Evolutionary conservation across 2,113 vertebrate species (phyloP).

Genomic region (Colius striatus): DNA sequence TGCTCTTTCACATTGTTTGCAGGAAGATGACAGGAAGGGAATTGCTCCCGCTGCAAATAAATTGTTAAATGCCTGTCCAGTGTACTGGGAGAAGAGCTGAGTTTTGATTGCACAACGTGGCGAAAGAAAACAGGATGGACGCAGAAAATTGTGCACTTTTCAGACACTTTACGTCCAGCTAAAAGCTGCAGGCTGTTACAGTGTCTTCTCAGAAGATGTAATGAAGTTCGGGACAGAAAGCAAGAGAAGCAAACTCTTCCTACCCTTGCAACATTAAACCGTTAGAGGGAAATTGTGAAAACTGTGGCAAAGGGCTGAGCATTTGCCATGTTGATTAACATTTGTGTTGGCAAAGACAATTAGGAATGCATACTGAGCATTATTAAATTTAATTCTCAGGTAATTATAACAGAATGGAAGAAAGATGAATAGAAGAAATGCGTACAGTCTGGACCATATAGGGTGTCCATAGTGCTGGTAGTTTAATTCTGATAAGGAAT

Average conservation of each 20-base stretch:
- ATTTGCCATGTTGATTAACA: not conserved
- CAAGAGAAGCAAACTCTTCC: not conserved
- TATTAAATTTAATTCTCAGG: not conserved
- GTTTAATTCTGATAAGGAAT: not conserved
- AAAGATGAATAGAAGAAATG: not conserved
- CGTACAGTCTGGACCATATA: not conserved
- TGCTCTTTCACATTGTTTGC: not conserved
- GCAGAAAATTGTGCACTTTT: not conserved
- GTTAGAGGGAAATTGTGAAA: not conserved
- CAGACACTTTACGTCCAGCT: not conserved
- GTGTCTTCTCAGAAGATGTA: not conserved
- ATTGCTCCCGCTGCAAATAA: constrained; percentile 37
- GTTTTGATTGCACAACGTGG: not conserved
- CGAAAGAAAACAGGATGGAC: not conserved
- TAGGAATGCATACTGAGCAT: not conserved
- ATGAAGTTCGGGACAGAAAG: constrained; percentile 25
- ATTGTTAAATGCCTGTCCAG: not conserved
- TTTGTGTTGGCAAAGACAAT: not conserved
- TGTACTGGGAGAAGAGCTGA: not conserved
- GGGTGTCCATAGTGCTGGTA: not conserved
- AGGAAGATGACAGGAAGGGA: not conserved
- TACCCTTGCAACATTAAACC: not conserved
- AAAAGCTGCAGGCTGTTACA: not conserved
- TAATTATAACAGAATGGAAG: not conserved
- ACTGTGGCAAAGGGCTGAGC: not conserved